A percentile compares a stretch with the other conserved stretches of the same genome.
Conservation (phyloP, 2,888 invertebrate species). For the Cremastinae sp. region DNA sequence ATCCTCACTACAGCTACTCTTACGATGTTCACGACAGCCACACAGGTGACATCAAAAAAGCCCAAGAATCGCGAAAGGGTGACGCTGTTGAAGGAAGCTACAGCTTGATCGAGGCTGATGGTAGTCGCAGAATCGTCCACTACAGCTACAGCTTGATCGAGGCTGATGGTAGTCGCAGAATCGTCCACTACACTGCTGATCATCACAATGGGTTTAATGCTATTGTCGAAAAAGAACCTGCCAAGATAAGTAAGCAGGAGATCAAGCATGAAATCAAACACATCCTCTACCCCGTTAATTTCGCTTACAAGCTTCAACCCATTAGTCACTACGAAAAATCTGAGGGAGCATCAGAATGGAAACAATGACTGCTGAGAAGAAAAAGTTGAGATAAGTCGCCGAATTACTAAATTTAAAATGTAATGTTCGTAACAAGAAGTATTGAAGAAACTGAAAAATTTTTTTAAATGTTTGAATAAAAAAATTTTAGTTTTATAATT, state of each 20-base stretch:
- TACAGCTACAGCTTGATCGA: no score
- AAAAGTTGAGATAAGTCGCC: no score
- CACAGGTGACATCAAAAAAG: conserved; percentile 62
- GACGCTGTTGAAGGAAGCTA: conserved; percentile 62
- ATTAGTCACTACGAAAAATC: no score
- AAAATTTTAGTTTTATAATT: no score
- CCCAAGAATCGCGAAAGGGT: conserved; percentile 60
- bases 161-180: no score
- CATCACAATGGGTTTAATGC: conserved; percentile 61
- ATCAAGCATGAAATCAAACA: conserved; percentile 36
- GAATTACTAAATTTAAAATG: no score
- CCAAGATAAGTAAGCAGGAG: conserved; percentile 49
- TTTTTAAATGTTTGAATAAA: no score
- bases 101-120: conserved; percentile 62
- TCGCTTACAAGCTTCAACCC: not conserved
- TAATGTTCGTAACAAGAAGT: no score
- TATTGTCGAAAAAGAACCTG: conserved; percentile 59
- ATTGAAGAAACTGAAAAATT: no score
- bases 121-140: conserved; percentile 61
- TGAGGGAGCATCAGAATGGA: no score
- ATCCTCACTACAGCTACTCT: conserved; percentile 63
- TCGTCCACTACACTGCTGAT: conserved; percentile 64
- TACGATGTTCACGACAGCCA: conserved; percentile 60
- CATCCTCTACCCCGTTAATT: conserved; percentile 14
- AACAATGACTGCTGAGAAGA: no score